Evolutionary conservation across 2,797 vertebrate genomes (phyloP).

Genomic region (Echeneis naucrates): DNA sequence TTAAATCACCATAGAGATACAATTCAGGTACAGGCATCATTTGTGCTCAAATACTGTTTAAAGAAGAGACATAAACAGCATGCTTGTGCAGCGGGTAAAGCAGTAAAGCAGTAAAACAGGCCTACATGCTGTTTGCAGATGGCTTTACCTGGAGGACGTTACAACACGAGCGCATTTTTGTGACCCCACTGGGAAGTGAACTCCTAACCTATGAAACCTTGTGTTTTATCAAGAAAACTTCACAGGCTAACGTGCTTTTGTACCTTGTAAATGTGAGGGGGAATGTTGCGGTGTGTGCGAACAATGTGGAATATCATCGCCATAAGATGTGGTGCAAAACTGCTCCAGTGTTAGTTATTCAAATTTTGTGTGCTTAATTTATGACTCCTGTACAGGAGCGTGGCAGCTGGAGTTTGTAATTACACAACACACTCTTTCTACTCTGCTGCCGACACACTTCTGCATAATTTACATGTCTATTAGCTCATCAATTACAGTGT

Average conservation of each 20-base stretch:
- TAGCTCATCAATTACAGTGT: conserved; percentile 84
- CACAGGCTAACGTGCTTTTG: conserved; percentile 20
- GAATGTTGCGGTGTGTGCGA: conserved; percentile 23
- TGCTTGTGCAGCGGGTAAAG: conserved; percentile 17
- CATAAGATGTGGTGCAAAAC: conserved; percentile 30
- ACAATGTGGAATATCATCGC: conserved; percentile 20
- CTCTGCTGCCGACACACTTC: conserved; percentile 64
- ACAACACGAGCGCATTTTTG: conserved; percentile 56
- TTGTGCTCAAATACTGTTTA: neutral
- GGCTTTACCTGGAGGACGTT: conserved; percentile 51
- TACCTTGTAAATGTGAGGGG: conserved; percentile 58
- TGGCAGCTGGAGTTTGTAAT: conserved; percentile 81
- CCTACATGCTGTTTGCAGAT: conserved; percentile 65
- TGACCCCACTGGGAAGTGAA: conserved; percentile 64
- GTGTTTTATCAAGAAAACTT: conserved; percentile 46
- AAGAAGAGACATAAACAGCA: conserved; percentile 28
- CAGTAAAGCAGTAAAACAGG: conserved; percentile 60
- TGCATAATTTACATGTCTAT: conserved; percentile 83
- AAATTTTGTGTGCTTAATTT: conserved; percentile 73
- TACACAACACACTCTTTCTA: conserved; percentile 72
- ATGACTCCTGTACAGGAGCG: conserved; percentile 67
- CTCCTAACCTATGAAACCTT: conserved; percentile 58
- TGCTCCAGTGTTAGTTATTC: conserved; percentile 59
- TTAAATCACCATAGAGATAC: conserved; percentile 21
- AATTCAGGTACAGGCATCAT: conserved; percentile 10